Evolutionary conservation across 2,797 vertebrate genomes (phyloP).

Genomic region (Sebastes kiyomatsui): DNA sequence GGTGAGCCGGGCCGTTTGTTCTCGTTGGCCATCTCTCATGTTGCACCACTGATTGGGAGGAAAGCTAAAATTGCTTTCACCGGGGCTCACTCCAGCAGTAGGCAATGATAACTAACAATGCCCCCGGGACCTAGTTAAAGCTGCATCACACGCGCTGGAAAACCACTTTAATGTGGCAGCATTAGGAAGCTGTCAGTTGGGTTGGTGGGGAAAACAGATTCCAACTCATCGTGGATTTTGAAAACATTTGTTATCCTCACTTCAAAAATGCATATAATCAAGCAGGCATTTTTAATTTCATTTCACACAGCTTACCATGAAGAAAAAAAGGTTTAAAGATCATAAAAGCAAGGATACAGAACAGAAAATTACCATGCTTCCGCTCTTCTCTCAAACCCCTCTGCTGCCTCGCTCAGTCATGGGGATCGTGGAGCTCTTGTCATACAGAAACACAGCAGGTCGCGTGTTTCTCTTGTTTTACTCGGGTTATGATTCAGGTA

Average conservation of each 20-base stretch:
- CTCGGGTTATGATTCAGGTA: constrained; percentile 41
- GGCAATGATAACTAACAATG: constrained; percentile 96
- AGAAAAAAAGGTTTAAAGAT: constrained; percentile 61
- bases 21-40: constrained; percentile 84
- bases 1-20: constrained; percentile 82
- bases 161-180: constrained; percentile 93
- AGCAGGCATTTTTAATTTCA: constrained; percentile 80
- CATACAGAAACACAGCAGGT: constrained; percentile 52
- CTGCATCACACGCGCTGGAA: constrained; percentile 86
- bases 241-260: constrained; percentile 86
- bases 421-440: constrained; percentile 38
- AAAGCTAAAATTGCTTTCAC: constrained; percentile 88
- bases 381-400: constrained; percentile 37
- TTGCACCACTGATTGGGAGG: constrained; percentile 86
- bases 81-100: constrained; percentile 87
- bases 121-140: constrained; percentile 95
- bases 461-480: constrained; percentile 32
- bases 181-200: constrained; percentile 91
- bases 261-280: constrained; percentile 80
- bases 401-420: constrained; percentile 44
- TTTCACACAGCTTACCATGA: constrained; percentile 70
- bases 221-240: constrained; percentile 78
- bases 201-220: constrained; percentile 85
- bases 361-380: constrained; percentile 29
- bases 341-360: constrained; percentile 57